These are phyloP conservation scores for Danionella dracula DNA, from an alignment of 2,797 vertebrate genomes.

Conservation along the genomic window DNA sequence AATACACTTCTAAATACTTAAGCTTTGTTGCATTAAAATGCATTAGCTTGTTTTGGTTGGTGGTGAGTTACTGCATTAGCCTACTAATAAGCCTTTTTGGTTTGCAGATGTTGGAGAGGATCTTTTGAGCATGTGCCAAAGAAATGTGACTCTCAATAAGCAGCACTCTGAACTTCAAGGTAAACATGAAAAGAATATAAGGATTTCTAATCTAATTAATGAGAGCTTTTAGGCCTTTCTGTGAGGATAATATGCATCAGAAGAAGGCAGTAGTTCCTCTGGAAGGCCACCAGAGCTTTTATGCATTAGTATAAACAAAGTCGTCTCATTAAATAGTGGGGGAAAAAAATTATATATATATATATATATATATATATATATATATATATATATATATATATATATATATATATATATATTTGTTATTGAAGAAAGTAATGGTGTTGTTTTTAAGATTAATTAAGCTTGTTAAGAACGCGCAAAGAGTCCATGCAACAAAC, in stretches of 20 bases:
- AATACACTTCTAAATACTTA: background rate
- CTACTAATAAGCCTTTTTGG: constrained; percentile 16
- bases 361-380: too few species aligned
- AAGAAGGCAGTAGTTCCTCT: background rate
- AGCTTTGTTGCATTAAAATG: background rate
- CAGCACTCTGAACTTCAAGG: constrained; percentile 66
- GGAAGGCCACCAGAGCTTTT: background rate
- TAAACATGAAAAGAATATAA: constrained; percentile 46
- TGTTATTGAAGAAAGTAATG: too few species aligned
- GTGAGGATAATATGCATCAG: background rate
- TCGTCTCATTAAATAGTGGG: too few species aligned
- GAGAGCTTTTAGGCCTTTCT: background rate
- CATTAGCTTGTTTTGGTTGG: background rate
- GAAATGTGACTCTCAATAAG: constrained; percentile 76
- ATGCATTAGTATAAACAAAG: too few species aligned
- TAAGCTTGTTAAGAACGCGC: too few species aligned
- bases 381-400: too few species aligned
- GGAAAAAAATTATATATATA: too few species aligned
- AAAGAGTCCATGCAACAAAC: too few species aligned
- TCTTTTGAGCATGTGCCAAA: constrained; percentile 84
- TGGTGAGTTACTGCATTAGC: background rate
- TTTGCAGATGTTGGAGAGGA: constrained; percentile 87
- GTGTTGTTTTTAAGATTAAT: too few species aligned
- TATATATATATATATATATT: too few species aligned
- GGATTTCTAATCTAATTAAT: background rate